Evolutionary conservation across 2,113 vertebrate genomes (phyloP), one percentile per base, ranked within the genome.

Genomic region (Steatornis caripensis): DNA sequence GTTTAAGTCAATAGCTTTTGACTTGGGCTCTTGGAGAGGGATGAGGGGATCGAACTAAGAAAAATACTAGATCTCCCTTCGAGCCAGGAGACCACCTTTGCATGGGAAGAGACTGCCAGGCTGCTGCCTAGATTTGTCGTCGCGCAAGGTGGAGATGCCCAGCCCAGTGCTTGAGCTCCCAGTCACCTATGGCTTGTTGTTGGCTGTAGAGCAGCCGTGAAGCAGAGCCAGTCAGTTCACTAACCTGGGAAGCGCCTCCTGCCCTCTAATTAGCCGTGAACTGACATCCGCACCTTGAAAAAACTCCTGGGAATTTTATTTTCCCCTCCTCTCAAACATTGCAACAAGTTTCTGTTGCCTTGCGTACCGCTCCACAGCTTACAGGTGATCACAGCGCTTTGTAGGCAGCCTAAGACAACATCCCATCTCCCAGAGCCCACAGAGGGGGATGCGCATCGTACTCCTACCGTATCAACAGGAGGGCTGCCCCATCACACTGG

Each of bases 51-150:
- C 71, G 89, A 88, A 86, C 10, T 32, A 77, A 93, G 72, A 74
- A 62, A 90, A 91, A 61, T 6, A 9, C 3, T 80, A 83, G 58
- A 64, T 68, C 62, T 68, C 30, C 9, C 30, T 61, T 48, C 55
- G 27, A 93, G 76, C 64, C 1, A 0, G 6, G 51, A 93, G 58
- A 53, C 36, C 37, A 49, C n/a, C 41, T 72, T 69, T 74, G 45
- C 2, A 3, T 0, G 0, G 45, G 45, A 71, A 57, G n/a, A 0
- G 3, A 45, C 20, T 69, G 58, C 17, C 3, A 2, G 68, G 23
- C 60, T 66, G 16, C 46, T 77, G 58, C 27, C n/a, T 0, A 0
- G 46, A 36, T 80, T 69, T 61, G 49, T 30, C 5, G 1, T 16
- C 0, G 2, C 12, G 13, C 5, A 4, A n/a, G 46, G 32, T 32